Conservation (phyloP, 1,140 invertebrate species). For the Copidosoma floridanum region DNA sequence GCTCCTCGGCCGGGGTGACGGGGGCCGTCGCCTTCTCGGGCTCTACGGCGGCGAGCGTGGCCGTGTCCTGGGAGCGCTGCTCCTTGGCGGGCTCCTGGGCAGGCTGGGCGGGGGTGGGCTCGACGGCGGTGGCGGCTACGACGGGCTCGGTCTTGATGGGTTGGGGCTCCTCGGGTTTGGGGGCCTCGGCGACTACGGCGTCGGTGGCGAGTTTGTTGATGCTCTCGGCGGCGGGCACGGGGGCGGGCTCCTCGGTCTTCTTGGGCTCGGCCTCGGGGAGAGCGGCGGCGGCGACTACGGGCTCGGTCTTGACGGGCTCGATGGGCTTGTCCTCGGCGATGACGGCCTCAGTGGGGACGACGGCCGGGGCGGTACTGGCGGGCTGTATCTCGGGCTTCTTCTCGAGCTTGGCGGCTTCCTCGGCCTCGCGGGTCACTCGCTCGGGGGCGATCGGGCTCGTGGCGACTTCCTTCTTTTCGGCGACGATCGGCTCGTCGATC, state of each 20-base stretch:
- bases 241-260: conserved; percentile 6
- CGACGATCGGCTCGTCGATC: not conserved
- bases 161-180: conserved; percentile 10
- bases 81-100: conserved; percentile 34
- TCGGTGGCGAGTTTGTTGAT: conserved; percentile 15
- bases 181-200: not conserved
- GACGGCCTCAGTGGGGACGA: no score
- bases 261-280: not conserved
- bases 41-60: not conserved
- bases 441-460: conserved; percentile 43
- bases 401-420: conserved; percentile 37
- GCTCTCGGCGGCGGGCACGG: not conserved
- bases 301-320: conserved; percentile 2
- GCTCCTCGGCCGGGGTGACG: conserved; percentile 14
- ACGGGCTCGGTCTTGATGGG: conserved; percentile 10
- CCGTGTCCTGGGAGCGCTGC: conserved; percentile 20
- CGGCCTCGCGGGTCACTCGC: conserved; percentile 46
- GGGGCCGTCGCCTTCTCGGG: not conserved
- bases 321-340: conserved; percentile 9
- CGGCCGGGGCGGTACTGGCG: conserved; percentile 3
- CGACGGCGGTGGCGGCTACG: not conserved
- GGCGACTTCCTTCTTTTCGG: conserved; percentile 16
- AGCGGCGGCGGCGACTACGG: not conserved
- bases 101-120: conserved; percentile 20
- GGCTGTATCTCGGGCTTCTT: conserved; percentile 7